Conservation (phyloP, 2,888 invertebrate species). For the Tupiocoris notatus region DNA sequence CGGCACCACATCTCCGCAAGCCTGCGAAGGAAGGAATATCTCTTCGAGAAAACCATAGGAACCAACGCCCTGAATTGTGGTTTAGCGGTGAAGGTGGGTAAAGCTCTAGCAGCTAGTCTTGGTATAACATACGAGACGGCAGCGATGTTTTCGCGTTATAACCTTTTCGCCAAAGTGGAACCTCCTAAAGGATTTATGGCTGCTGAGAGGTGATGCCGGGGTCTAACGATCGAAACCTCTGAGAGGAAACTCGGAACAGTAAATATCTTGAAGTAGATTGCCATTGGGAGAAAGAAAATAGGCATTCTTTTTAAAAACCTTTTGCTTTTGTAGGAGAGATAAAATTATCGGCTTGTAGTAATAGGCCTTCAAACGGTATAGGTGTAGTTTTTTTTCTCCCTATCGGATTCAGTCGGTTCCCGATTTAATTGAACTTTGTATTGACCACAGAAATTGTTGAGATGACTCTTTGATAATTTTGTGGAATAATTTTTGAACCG, state of each 20-base stretch:
- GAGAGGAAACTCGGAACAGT: neutral
- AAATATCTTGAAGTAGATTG: neutral
- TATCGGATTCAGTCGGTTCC: too few relatives aligned
- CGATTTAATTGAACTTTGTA: too few relatives aligned
- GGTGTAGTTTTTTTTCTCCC: too few relatives aligned
- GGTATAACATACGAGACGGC: neutral
- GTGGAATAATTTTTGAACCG: too few relatives aligned
- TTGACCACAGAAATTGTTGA: too few relatives aligned
- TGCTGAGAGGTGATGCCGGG: neutral
- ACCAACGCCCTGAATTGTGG: neutral
- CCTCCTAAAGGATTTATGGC: neutral
- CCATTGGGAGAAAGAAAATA: constrained; percentile 1
- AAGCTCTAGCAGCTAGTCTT: neutral
- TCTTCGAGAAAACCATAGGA: neutral
- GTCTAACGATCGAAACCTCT: neutral
- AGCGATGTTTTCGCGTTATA: neutral
- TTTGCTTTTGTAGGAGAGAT: too few relatives aligned
- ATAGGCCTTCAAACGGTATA: too few relatives aligned
- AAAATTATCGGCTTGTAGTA: too few relatives aligned
- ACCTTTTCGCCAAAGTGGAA: neutral
- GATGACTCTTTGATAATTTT: too few relatives aligned
- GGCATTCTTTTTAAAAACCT: too few relatives aligned
- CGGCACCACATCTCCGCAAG: neutral
- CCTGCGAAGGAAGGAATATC: constrained; percentile 15
- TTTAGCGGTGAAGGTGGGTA: neutral